Evolutionary conservation across 2,888 invertebrate species (phyloP).

Genomic region (Dryococelus australis): DNA sequence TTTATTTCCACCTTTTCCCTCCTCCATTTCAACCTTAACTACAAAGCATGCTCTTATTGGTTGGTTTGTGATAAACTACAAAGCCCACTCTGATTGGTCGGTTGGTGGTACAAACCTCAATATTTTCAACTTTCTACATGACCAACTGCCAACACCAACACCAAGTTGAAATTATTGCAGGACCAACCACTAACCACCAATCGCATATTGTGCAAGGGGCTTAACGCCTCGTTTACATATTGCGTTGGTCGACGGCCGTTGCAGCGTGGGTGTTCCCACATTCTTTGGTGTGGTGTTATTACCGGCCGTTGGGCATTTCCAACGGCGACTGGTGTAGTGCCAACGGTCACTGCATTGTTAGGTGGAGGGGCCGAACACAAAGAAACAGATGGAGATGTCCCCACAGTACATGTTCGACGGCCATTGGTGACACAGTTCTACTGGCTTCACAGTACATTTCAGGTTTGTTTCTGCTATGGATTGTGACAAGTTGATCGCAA

Average conservation of each 20-base stretch:
- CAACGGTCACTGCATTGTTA: neutral
- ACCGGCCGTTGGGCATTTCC: constrained; percentile 24
- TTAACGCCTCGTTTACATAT: constrained; percentile 22
- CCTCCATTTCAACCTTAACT: no score
- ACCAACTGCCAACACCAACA: no score
- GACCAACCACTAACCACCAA: no score
- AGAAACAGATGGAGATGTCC: neutral
- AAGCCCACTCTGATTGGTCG: no score
- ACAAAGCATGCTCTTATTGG: no score
- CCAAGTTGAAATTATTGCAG: no score
- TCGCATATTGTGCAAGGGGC: no score
- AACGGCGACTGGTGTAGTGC: neutral
- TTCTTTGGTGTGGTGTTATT: neutral
- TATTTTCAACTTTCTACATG: no score
- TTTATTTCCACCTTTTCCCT: no score
- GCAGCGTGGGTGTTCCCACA: constrained; percentile 24
- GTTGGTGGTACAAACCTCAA: no score
- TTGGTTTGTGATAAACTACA: no score
- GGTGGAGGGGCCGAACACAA: neutral
- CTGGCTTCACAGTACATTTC: neutral
- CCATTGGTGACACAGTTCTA: neutral
- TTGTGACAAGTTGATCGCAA: constrained; percentile 22
- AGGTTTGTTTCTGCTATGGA: neutral
- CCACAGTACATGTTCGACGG: neutral
- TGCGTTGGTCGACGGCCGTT: neutral